Evolutionary conservation across 2,113 vertebrate genomes (phyloP).

Genomic region (Heterocephalus glaber): DNA sequence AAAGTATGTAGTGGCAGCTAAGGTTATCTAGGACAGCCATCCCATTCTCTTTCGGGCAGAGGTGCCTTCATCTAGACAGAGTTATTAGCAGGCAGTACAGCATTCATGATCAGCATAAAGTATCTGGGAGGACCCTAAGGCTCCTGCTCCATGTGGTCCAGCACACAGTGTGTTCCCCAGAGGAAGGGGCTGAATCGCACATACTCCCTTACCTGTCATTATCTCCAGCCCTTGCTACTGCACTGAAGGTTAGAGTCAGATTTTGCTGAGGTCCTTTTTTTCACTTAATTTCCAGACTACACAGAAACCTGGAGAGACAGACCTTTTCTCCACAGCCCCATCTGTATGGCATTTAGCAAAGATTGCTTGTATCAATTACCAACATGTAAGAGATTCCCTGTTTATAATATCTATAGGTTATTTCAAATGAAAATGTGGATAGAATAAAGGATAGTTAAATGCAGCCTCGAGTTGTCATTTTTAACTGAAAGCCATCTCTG

Average conservation of each 20-base stretch:
- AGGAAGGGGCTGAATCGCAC: neutral
- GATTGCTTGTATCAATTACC: constrained; percentile 6
- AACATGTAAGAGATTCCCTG: neutral
- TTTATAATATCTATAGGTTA: constrained; percentile 11
- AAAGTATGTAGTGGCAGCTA: neutral
- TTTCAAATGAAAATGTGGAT: constrained; percentile 55
- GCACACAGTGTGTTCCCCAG: neutral
- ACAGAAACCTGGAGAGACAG: neutral
- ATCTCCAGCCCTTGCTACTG: neutral
- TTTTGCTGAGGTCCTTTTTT: neutral
- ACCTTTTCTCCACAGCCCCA: neutral
- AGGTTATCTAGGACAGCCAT: neutral
- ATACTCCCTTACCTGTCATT: neutral
- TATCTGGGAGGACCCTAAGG: neutral
- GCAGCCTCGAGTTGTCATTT: constrained; percentile 65
- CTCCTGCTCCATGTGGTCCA: neutral
- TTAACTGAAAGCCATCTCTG: constrained; percentile 64
- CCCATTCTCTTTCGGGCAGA: neutral
- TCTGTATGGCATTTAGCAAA: neutral
- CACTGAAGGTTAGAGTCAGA: neutral
- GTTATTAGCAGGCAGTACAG: fast-evolving
- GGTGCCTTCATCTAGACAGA: neutral
- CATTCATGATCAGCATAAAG: neutral
- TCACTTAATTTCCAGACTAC: constrained; percentile 17
- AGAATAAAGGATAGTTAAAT: constrained; percentile 58